These are phyloP conservation scores for Geodia barretti DNA, from an alignment of 37 sponge, comb jelly and placozoan genomes.

Conservation along the genomic window DNA sequence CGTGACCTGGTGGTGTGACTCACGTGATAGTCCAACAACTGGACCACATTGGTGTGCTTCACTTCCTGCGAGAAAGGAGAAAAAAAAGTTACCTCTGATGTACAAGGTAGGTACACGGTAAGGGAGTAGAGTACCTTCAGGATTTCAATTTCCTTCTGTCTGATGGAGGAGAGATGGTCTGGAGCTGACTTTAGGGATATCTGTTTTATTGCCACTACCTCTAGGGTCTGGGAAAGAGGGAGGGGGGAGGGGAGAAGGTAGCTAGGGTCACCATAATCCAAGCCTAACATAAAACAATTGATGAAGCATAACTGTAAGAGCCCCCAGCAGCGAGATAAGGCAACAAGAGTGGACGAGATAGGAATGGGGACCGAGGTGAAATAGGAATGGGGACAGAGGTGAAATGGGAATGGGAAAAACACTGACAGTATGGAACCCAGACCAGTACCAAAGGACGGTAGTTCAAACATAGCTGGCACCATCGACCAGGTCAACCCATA, in stretches of 20 bases:
- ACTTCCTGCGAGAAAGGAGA: slow-evolving; percentile 45
- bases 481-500: too few species aligned
- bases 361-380: too few species aligned
- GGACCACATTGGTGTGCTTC: slow-evolving; percentile 70
- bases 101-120: background rate
- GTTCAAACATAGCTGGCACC: too few species aligned
- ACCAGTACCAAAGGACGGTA: too few species aligned
- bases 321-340: background rate
- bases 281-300: background rate
- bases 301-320: background rate
- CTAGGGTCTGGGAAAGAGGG: slow-evolving; percentile 12
- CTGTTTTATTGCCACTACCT: slow-evolving; percentile 79
- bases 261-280: too few species aligned
- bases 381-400: too few species aligned
- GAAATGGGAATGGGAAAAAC: too few species aligned
- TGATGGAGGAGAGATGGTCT: slow-evolving; percentile 61
- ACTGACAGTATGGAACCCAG: too few species aligned
- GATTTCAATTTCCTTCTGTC: slow-evolving; percentile 86
- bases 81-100: background rate
- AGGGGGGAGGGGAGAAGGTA: background rate
- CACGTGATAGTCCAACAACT: slow-evolving; percentile 63
- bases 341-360: too few species aligned
- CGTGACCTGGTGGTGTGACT: slow-evolving; percentile 4
- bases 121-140: slow-evolving; percentile 86
- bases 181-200: slow-evolving; percentile 66